phyloP scores from a whole-genome alignment of 2,797 vertebrate species.

The Periophthalmus magnuspinnatus region DNA sequence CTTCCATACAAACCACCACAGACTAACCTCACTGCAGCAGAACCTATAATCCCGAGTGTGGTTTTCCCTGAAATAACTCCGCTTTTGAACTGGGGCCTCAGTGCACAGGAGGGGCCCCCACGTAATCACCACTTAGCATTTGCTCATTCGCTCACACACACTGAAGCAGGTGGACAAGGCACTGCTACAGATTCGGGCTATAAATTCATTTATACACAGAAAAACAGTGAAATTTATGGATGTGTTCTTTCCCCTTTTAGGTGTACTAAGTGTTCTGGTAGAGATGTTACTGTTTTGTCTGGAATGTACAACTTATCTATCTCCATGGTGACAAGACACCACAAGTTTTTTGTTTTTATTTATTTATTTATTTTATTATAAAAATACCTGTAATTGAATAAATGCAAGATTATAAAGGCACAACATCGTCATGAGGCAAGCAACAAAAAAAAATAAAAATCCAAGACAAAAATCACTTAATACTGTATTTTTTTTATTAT shows the following conservation, averaged over 20 bases:
- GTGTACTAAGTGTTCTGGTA: not conserved
- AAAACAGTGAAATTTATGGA: not conserved
- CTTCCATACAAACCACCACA: conserved; percentile 58
- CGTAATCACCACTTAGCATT: conserved; percentile 1
- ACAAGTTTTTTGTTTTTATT: no score
- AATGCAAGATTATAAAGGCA: no score
- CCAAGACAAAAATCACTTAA: no score
- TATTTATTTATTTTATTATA: no score
- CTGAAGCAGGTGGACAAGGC: conserved; percentile 54
- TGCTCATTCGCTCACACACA: not conserved
- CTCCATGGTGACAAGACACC: no score
- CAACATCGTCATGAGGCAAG: no score
- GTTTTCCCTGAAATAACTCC: conserved; percentile 78
- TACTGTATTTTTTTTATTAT: no score
- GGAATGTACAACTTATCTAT: no score
- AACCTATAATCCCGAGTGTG: conserved; percentile 72
- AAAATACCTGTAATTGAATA: no score
- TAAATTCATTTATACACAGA: not conserved
- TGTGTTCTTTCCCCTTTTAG: not conserved
- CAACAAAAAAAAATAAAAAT: no score
- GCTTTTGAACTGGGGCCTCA: conserved; percentile 41
- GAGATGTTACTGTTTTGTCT: not conserved
- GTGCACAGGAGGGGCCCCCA: conserved; percentile 58
- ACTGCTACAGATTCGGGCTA: not conserved
- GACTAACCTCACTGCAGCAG: conserved; percentile 30